Base-by-base conservation (phyloP, 2,888 invertebrate species). In the Drosophila anceps region DNA sequence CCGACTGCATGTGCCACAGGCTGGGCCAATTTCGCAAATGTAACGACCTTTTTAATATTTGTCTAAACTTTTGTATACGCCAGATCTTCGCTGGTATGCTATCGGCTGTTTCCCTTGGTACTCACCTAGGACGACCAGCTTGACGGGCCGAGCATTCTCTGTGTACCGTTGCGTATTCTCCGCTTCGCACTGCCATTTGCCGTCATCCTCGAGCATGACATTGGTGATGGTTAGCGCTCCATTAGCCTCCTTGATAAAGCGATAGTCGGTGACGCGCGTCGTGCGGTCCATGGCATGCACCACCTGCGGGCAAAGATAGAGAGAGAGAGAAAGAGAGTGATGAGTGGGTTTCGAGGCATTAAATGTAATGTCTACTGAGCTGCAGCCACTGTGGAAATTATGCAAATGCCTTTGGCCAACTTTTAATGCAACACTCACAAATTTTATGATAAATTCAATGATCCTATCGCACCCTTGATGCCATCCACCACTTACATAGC, bases 121-220 rank as follows among this genome's bases (percentile, higher is more conserved):
- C 95, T 95, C 91, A 95, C 95, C 95, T 76, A 95, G 93, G 69
- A 95, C 95, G 69, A 95, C 94, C 82, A 96, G 93, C 91, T 95
- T 95, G 78, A 95, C 94, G 48, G 95, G 95, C 87, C 94, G 94
- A 33, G 95, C 95, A 69, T 95, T 95, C 48, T 95, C 94, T 3
- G 95, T 94, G 65, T 94, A 95, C 39, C 94, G 94, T 33, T 91
- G 86, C 4, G 94, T 94, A 89, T 96, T 95, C 85, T 95, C 95
- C 8, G 96, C 95, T 79, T 95, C 95, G 90, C 96, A 96, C 81
- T 94, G 94, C 95, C 96, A 96, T 82, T 94, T 93, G n/a, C 96
- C 96, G 84, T 95, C 95, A 87, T 96, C 96, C 90, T 96, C 95
- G 13, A 93, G 89, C 93, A 93, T 93, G n/a, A 93, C 93, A 80